Percentiles rank a stretch among this genome's conserved stretches.
Conservation (phyloP, 2,113 vertebrate species). For the Ptyas mucosa region DNA sequence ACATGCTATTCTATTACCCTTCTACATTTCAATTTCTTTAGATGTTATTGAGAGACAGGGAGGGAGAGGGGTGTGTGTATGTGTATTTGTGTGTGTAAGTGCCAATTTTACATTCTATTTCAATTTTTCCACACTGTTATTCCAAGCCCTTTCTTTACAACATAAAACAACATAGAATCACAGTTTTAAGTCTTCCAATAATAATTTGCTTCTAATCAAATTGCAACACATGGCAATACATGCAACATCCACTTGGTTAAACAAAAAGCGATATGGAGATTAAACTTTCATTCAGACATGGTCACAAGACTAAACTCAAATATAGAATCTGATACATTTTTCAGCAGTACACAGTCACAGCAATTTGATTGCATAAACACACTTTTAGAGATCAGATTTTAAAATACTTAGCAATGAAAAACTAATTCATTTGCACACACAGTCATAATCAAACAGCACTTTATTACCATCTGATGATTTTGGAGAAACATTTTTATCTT, state of each 20-base stretch:
- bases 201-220: neutral
- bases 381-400: neutral
- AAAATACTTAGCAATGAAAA: neutral
- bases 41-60: too few relatives aligned
- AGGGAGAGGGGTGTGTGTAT: too few relatives aligned
- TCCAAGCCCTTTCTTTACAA: neutral
- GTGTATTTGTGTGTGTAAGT: neutral
- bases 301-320: neutral
- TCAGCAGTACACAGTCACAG: neutral
- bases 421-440: neutral
- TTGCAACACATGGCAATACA: neutral
- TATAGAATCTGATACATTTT: neutral
- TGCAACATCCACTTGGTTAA: neutral
- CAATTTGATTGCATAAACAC: neutral
- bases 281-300: neutral
- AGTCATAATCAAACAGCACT: neutral
- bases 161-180: neutral
- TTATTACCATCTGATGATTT: neutral
- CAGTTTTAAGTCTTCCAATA: neutral
- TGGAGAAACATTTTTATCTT: neutral
- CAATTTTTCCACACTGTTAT: neutral
- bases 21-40: neutral
- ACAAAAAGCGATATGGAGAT: neutral
- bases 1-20: neutral
- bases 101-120: neutral